A percentile compares a stretch with the other conserved stretches of the same genome.
These are phyloP conservation scores for Phrynocephalus guinanensis DNA, from an alignment of 2,797 vertebrate genomes.

Conservation along the genomic window DNA sequence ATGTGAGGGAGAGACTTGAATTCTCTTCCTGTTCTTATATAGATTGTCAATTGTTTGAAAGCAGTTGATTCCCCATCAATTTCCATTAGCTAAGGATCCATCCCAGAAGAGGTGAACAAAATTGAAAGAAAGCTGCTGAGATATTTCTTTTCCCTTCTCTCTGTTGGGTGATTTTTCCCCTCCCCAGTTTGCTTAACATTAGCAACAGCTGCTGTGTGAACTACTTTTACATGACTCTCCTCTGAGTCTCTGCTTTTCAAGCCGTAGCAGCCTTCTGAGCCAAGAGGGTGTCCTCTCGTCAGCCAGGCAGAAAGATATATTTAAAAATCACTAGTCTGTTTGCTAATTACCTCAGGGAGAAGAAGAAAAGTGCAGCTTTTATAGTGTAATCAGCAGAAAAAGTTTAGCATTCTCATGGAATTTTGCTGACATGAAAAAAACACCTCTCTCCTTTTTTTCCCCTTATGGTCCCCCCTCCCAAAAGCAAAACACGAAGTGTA, in stretches of 20 bases:
- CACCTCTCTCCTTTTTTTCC: not conserved
- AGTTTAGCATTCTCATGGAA: constrained; percentile 52
- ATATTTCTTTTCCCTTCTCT: constrained; percentile 22
- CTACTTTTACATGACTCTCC: constrained; percentile 20
- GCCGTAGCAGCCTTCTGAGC: constrained; percentile 32
- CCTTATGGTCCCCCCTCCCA: no score
- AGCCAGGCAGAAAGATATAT: constrained; percentile 68
- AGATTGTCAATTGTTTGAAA: not conserved
- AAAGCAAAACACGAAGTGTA: not conserved
- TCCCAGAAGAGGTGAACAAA: constrained; percentile 4
- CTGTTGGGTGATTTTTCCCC: not conserved
- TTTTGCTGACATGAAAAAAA: constrained; percentile 64
- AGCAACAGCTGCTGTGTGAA: constrained; percentile 19
- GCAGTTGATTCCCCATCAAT: not conserved
- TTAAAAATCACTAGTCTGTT: constrained; percentile 69
- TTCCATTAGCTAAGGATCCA: not conserved
- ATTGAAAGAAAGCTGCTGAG: constrained; percentile 15
- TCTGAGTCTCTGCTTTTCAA: constrained; percentile 25
- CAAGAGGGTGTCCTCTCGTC: constrained; percentile 57
- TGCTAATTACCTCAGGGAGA: constrained; percentile 70
- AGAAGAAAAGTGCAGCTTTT: constrained; percentile 40
- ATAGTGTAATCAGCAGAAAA: constrained; percentile 65
- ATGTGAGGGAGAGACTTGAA: not conserved
- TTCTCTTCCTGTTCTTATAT: not conserved
- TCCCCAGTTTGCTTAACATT: accelerated